Base-by-base conservation (phyloP, 2,888 invertebrate species). In the Dendrolimus pini region DNA sequence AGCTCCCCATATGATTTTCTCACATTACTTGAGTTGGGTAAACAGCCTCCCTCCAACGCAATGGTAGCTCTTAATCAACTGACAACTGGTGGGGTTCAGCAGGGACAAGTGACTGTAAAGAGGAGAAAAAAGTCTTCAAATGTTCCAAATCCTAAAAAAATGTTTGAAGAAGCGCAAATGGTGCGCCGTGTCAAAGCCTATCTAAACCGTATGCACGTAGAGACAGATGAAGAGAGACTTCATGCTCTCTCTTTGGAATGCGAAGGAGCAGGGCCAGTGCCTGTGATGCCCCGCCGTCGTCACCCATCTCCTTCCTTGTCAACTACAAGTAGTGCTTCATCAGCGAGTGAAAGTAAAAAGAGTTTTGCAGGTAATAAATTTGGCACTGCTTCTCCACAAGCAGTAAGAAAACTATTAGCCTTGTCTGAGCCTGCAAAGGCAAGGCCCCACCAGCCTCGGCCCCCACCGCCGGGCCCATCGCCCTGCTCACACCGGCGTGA, bases 81-180 rank as follows among this genome's bases (percentile, higher is more conserved):
- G 79, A 96, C 96, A 7, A 95, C 96, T 9, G 95, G 95, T 41
- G 93, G 93, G 63, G 93, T 92, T 53, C 92, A 93, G 69, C 88
- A 89, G 88, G 95, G 95, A 8, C 95, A 95, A 73, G 95, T 97
- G 0, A 97, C 97, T 1, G 97, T 97, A 0, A 98, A 97, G 78
- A 91, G 97, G 68, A 93, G 97, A 68, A 97, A 97, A 85, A 96
- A 97, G 79, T 95, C 97, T 0, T 93, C 96, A 42, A 95, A 97
- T 41, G 96, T 97, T 7, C 97, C 97, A 1, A 98, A 99, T 86
- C 97, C 97, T 57, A 98, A 98, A 88, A 98, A 98, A 84, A 98
- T 99, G 98, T 99, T 98, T 83, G 99, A 99, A 84, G 98, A 99
- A 91, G 98, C 99, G 42, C 98, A 99, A 89, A 99, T 99, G 99